Conservation (phyloP, 2,888 invertebrate species). For the Slavum lentiscoides region DNA sequence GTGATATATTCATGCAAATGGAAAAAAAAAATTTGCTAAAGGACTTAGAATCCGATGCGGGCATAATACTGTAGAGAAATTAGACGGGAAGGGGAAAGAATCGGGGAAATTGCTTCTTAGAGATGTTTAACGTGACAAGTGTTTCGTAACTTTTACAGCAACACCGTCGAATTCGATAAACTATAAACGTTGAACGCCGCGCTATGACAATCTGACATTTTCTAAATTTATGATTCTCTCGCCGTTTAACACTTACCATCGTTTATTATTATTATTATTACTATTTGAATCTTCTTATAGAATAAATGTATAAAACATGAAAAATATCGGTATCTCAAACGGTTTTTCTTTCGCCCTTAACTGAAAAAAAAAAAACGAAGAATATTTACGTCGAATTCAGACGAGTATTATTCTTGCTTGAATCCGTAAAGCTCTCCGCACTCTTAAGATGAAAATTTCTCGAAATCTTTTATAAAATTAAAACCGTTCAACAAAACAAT, state of each 20-base stretch:
- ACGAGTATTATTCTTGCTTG: too few species aligned
- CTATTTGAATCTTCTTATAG: not conserved
- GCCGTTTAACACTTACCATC: not conserved
- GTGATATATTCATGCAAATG: slow-evolving; percentile 10
- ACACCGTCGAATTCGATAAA: slow-evolving; percentile 23
- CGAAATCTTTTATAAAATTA: not conserved
- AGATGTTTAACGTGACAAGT: not conserved
- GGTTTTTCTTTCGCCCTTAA: not conserved
- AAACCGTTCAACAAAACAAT: not conserved
- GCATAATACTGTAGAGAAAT: not conserved
- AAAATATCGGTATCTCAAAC: not conserved
- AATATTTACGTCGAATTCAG: too few species aligned
- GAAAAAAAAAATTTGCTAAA: not conserved
- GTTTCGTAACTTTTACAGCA: not conserved
- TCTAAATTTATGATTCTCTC: slow-evolving; percentile 10
- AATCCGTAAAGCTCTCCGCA: too few species aligned
- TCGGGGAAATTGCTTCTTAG: not conserved
- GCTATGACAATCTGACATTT: not conserved
- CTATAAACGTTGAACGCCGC: too few species aligned
- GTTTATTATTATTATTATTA: not conserved
- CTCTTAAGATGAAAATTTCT: not conserved
- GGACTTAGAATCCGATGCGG: too few species aligned
- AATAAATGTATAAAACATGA: not conserved
- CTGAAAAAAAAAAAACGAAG: not conserved
- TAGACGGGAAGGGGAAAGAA: not conserved